A percentile compares a stretch with the other conserved stretches of the same genome.
These are phyloP conservation scores for Leistus spinibarbis DNA, from an alignment of 2,888 invertebrate species.

Conservation along the genomic window DNA sequence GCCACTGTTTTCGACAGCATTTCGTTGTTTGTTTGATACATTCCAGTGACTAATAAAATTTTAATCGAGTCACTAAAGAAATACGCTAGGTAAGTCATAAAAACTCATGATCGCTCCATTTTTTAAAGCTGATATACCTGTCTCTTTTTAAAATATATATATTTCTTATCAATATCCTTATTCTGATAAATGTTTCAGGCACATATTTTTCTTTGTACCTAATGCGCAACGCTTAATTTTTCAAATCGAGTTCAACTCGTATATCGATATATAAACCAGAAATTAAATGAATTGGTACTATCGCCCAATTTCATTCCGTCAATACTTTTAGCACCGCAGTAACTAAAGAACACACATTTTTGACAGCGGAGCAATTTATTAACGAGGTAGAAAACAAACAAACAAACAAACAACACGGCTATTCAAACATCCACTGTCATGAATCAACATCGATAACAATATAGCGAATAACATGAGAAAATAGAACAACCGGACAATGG, in stretches of 20 bases:
- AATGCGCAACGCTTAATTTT: background rate
- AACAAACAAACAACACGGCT: background rate
- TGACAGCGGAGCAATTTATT: conserved; percentile 13
- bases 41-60: background rate
- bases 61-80: background rate
- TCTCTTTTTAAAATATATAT: background rate
- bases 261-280: background rate
- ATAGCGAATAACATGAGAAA: conserved; percentile 8
- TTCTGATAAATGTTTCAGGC: no score
- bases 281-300: background rate
- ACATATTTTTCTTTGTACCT: background rate
- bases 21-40: background rate
- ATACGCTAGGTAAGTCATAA: background rate
- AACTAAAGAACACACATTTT: conserved; percentile 4
- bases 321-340: background rate
- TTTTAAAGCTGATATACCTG: background rate
- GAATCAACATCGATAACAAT: conserved; percentile 18
- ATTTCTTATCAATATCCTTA: no score
- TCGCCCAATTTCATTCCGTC: background rate
- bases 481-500: conserved; percentile 12
- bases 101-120: background rate
- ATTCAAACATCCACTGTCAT: conserved; percentile 11
- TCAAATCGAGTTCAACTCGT: background rate
- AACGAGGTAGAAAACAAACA: background rate
- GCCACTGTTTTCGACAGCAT: background rate